A percentile compares a stretch with the other conserved stretches of the same genome.
Conservation (phyloP, 2,797 vertebrate species). For the Microctenopoma stevenorrisi region DNA sequence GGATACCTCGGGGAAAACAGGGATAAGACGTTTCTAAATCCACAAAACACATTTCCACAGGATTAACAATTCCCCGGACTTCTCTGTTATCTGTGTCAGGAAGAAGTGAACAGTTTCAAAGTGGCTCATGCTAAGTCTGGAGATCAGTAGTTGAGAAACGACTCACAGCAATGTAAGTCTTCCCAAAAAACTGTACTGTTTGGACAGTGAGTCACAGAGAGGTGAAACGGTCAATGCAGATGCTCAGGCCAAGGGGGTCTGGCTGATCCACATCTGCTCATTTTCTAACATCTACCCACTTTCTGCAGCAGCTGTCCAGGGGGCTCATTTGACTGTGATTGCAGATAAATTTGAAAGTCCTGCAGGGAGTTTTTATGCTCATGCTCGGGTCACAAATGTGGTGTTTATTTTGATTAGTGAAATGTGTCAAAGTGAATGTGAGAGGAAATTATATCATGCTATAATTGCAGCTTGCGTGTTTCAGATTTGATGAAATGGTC, state of each 20-base stretch:
- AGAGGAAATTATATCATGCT: constrained; percentile 16
- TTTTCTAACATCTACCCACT: background rate
- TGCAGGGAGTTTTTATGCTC: background rate
- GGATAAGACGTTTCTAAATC: constrained; percentile 62
- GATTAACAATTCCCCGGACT: constrained; percentile 63
- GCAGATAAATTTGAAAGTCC: background rate
- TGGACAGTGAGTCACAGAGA: background rate
- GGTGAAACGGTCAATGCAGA: constrained; percentile 1
- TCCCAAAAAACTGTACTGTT: background rate
- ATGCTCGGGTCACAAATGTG: background rate
- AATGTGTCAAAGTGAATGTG: constrained; percentile 3
- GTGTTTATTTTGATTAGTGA: constrained; percentile 17
- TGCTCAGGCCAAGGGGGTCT: background rate
- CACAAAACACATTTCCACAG: constrained; percentile 69
- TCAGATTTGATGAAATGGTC: constrained; percentile 19
- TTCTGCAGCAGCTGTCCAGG: background rate
- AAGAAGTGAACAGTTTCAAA: constrained; percentile 25
- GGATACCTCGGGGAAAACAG: constrained; percentile 56
- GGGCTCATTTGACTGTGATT: constrained; percentile 3
- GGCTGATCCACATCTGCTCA: background rate
- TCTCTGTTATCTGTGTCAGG: constrained; percentile 47
- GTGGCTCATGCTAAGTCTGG: constrained; percentile 20
- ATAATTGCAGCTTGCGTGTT: constrained; percentile 5
- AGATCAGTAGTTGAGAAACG: constrained; percentile 10
- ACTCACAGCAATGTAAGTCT: background rate